A percentile compares a stretch with the other conserved stretches of the same genome.
Conservation (phyloP, 2,797 vertebrate genomes). For the Calcarius lapponicus region DNA sequence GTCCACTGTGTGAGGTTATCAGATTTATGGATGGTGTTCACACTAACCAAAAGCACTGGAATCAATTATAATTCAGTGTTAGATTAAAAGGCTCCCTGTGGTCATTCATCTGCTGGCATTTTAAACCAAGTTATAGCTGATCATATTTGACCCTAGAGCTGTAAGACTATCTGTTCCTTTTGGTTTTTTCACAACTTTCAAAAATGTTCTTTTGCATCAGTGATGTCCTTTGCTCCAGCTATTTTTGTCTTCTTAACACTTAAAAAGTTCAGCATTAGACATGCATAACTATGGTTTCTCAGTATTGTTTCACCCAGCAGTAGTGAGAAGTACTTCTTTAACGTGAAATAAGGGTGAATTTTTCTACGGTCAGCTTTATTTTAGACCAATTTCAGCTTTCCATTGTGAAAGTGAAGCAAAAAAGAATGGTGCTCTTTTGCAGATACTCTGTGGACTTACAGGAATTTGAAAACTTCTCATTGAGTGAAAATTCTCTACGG, state of each 20-base stretch:
- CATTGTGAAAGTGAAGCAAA: background rate
- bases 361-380: background rate
- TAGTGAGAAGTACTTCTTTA: background rate
- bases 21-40: background rate
- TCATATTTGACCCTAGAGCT: background rate
- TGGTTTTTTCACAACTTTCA: background rate
- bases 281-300: background rate
- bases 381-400: background rate
- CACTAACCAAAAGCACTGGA: background rate
- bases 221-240: background rate
- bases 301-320: background rate
- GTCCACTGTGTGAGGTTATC: background rate
- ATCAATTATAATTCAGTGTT: background rate
- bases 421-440: background rate
- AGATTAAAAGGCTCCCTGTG: background rate
- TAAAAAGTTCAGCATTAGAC: background rate
- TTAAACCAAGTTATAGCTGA: background rate
- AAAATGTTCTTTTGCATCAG: background rate
- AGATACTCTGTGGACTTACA: background rate
- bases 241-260: background rate
- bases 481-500: background rate
- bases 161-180: background rate
- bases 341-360: background rate
- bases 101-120: background rate
- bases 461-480: slow-evolving; percentile 26